Conservation (phyloP, 2,797 vertebrate genomes). For the Acridotheres tristis region DNA sequence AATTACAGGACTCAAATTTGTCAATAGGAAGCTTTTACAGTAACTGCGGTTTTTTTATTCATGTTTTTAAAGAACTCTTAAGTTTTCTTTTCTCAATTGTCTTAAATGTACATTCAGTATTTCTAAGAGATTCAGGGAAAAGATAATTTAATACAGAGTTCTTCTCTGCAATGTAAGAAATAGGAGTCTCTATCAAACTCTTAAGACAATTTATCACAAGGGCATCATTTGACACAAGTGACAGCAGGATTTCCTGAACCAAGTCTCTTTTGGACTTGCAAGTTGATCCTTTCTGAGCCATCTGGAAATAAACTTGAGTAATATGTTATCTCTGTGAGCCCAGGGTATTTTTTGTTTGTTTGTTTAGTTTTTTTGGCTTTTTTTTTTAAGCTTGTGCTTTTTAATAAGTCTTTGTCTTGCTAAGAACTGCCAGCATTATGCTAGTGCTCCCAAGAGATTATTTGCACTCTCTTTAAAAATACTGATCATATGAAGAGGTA, state of each 20-base stretch:
- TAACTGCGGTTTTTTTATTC: background rate
- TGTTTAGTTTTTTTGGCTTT: background rate
- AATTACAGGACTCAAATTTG: background rate
- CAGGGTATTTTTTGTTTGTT: background rate
- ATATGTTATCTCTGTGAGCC: background rate
- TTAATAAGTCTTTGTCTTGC: background rate
- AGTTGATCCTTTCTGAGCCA: background rate
- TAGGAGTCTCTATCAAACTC: background rate
- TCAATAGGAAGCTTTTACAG: background rate
- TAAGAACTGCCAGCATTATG: background rate
- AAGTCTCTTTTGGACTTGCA: background rate
- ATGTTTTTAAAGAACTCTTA: background rate
- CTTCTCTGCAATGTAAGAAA: background rate
- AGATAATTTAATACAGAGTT: background rate
- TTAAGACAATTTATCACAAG: background rate
- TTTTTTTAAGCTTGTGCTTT: background rate
- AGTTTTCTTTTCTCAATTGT: background rate
- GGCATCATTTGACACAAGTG: background rate
- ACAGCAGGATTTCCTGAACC: background rate
- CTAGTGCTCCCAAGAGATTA: background rate
- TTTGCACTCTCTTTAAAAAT: background rate
- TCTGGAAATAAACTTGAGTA: slow-evolving; percentile 38
- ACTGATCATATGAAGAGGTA: background rate
- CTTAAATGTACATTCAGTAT: background rate
- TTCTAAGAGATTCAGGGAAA: background rate